Base-by-base conservation (phyloP, 2,113 vertebrate genomes). In the Pycnonotus jocosus region DNA sequence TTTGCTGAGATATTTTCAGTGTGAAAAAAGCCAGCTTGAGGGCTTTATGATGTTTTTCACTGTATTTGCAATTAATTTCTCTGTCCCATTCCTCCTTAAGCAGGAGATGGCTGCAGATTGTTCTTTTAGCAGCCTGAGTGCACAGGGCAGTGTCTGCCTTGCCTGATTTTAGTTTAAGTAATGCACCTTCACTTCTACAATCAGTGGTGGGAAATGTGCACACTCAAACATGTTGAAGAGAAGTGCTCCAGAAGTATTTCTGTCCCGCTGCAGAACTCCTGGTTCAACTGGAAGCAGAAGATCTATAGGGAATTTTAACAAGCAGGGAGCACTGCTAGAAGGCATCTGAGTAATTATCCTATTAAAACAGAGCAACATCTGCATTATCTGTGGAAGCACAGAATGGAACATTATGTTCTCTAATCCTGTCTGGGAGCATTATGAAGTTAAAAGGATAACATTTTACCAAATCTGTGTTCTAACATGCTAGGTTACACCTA, bases 381-480 rank as follows among this genome's bases (percentile, higher is more conserved):
- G 86, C 86, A 91, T 96, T 96, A 86, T 76, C 92, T 81, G 80
- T 88, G 77, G 72, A 42, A 68, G 69, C n/a, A 57, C 21, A 61
- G 86, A 87, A 61, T 86, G 73, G 69, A 93, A 92, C 86, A 19
- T 86, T 76, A 21, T 45, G 88, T 84, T 88, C 86, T 89, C 31
- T 96, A 94, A 92, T 95, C 92, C 92, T 92, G 88, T 92, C 72
- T 91, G 83, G 86, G 42, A 94, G 82, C 64, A 69, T 94, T 94
- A 79, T 61, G 60, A 85, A 94, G 53, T 93, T 92, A 93, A 93
- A 95, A 95, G 88, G 88, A 93, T 93, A 90, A 92, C 50, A 71
- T 89, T 96, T 94, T 93, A 90, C 90, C 60, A 86, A 88, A 94
- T 88, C 79, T 88, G 7, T 93, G 71, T 94, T 87, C 70, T 80